Evolutionary conservation across 2,888 invertebrate species (phyloP).

Genomic region (Xestia sexstrigata): DNA sequence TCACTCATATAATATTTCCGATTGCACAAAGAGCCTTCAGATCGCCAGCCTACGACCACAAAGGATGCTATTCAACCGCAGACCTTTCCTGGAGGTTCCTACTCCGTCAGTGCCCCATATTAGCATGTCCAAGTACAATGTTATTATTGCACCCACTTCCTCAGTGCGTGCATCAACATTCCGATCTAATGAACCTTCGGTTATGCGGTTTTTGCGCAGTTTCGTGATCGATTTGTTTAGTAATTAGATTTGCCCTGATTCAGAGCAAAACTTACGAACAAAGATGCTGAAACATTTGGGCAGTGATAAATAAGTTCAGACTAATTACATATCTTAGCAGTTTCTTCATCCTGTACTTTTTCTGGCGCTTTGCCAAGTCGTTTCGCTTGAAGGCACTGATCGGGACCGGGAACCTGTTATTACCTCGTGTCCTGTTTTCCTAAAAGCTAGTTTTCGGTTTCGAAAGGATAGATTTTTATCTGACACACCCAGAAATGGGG

Average conservation of each 20-base stretch:
- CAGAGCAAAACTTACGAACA: conserved; percentile 9
- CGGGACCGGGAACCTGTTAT: conserved; percentile 23
- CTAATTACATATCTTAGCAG: conserved; percentile 42
- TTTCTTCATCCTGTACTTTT: conserved; percentile 34
- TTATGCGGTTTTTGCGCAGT: conserved; percentile 32
- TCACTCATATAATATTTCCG: conserved; percentile 20
- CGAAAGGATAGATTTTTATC: conserved; percentile 19
- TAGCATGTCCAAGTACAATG: conserved; percentile 50
- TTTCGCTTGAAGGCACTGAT: conserved; percentile 41
- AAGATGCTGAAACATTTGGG: conserved; percentile 27
- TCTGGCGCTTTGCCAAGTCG: conserved; percentile 47
- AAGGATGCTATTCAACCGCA: conserved; percentile 42
- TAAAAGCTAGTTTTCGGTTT: conserved; percentile 8
- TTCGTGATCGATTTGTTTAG: conserved; percentile 25
- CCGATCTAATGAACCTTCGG: conserved; percentile 55
- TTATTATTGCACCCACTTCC: conserved; percentile 48
- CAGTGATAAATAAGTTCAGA: conserved; percentile 46
- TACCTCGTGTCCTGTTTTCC: conserved; percentile 25
- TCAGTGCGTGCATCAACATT: conserved; percentile 49
- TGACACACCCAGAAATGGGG: conserved; percentile 15
- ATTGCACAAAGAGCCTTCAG: conserved; percentile 39
- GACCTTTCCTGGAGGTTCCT: conserved; percentile 48
- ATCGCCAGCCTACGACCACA: conserved; percentile 35
- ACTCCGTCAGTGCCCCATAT: conserved; percentile 55
- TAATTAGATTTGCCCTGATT: conserved; percentile 38